phyloP scores from a whole-genome alignment of 2,888 invertebrate genomes.

The Herminia tarsipennalis region DNA sequence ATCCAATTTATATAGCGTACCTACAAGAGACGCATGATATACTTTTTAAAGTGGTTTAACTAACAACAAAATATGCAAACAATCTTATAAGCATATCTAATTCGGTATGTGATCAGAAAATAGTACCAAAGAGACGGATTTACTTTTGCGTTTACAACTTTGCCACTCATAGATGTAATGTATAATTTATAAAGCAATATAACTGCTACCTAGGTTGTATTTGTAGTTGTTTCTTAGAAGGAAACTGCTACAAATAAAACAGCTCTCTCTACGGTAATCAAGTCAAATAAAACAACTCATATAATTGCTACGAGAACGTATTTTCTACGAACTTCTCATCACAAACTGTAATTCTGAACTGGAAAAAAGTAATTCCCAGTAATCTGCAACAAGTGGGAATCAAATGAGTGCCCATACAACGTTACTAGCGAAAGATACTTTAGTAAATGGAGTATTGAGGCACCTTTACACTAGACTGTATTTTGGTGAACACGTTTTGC shows the following conservation, averaged over 20 bases:
- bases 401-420: constrained; percentile 23
- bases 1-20: too few species aligned
- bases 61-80: too few species aligned
- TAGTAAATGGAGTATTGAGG: constrained; percentile 19
- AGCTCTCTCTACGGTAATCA: neutral
- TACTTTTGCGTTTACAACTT: too few species aligned
- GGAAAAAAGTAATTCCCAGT: constrained; percentile 27
- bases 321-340: constrained; percentile 10
- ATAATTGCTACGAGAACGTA: constrained; percentile 1
- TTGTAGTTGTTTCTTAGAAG: too few species aligned
- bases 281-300: neutral
- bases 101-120: too few species aligned
- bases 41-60: too few species aligned
- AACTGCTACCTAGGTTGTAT: too few species aligned
- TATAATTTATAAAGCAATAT: neutral
- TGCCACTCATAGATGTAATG: too few species aligned
- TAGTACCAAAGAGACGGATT: too few species aligned
- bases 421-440: constrained; percentile 26
- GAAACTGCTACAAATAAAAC: neutral
- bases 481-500: too few species aligned
- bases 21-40: too few species aligned
- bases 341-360: constrained; percentile 25
- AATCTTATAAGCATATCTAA: too few species aligned
- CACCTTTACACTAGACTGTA: constrained; percentile 5
- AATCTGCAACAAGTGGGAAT: constrained; percentile 33